Percentiles rank a stretch among this genome's conserved stretches.
These are phyloP conservation scores for Semotilus atromaculatus DNA, from an alignment of 2,797 vertebrate species.

Conservation along the genomic window DNA sequence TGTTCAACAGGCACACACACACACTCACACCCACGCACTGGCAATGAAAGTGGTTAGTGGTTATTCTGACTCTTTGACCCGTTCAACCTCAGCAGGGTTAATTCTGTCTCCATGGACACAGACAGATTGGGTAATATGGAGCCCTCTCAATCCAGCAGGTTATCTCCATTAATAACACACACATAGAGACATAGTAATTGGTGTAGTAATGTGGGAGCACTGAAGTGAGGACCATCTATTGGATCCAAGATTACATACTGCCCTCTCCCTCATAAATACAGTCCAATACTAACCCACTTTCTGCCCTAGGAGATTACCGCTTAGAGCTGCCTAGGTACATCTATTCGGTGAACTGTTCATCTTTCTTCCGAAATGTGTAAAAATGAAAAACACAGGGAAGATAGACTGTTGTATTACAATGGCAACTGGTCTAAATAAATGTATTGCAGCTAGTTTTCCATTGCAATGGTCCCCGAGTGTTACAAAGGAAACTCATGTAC, in stretches of 20 bases:
- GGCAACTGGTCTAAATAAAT: conserved; percentile 19
- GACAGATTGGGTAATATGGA: conserved; percentile 76
- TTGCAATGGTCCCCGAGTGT: conserved; percentile 7
- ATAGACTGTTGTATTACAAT: conserved; percentile 41
- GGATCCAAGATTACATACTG: conserved; percentile 72
- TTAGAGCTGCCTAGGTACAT: conserved; percentile 69
- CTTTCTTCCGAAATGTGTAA: conserved; percentile 61
- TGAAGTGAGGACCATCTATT: conserved; percentile 75
- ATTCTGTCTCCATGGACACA: conserved; percentile 69
- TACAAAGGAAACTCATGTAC: conserved; percentile 16
- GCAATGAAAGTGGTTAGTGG: conserved; percentile 65
- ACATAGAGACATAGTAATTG: conserved; percentile 70
- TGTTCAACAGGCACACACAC: conserved; percentile 36
- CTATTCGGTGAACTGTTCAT: conserved; percentile 66
- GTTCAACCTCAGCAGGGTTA: conserved; percentile 66
- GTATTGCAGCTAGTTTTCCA: conserved; percentile 10
- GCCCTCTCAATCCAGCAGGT: conserved; percentile 70
- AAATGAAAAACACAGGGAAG: conserved; percentile 60
- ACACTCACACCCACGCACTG: conserved; percentile 13
- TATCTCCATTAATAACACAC: conserved; percentile 82
- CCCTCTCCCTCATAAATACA: conserved; percentile 78
- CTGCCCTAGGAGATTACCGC: conserved; percentile 70
- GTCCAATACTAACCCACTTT: conserved; percentile 85
- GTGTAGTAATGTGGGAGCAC: conserved; percentile 73
- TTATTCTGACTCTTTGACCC: conserved; percentile 68